Evolutionary conservation across 1,140 invertebrate species (phyloP), one percentile per base, ranked within the genome.

Genomic region (Charaxes varanes): DNA sequence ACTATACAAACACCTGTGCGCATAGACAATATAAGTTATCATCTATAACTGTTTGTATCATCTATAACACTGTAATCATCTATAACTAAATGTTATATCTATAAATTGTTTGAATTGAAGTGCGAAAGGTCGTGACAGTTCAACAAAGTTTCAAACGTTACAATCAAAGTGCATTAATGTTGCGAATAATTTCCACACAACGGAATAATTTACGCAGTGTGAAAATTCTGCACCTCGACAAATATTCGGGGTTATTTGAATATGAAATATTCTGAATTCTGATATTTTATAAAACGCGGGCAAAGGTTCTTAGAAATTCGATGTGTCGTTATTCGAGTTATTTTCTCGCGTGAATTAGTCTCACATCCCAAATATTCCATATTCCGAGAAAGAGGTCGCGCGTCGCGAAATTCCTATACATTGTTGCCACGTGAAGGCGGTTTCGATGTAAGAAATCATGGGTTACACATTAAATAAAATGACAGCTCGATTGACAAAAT

Each of bases 321-420:
- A 53, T 42, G 50, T 63, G 43, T 64, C 42, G 38, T 40, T n/a
- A 46, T 56, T 53, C 40, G 41, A 61, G 48, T 66, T 64, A 71
- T 73, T 74, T 71, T 61, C 59, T 55, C 63, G 65, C 64, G 55
- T 68, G 64, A 77, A 74, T 79, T 71, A 69, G 46, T 56, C 37
- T 61, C 65, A 58, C 60, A 62, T 67, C 48, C 57, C 45, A 35
- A 54, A 61, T 45, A 79, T 81, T 77, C 62, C 66, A 60, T 49
- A 55, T 54, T 50, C 43, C 46, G 11, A 36, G 41, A 43, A 37
- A 23, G 38, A 27, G 43, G 53, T 40, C 51, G 43, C 47, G 50
- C 33, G 42, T 43, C 45, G 41, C 37, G n/a, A 48, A 53, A 68
- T 70, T 51, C 54, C 56, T 24, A 31, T n/a, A 53, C 48, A 61